phyloP scores from a whole-genome alignment of 2,113 vertebrate species.

The Odocoileus hemionus region DNA sequence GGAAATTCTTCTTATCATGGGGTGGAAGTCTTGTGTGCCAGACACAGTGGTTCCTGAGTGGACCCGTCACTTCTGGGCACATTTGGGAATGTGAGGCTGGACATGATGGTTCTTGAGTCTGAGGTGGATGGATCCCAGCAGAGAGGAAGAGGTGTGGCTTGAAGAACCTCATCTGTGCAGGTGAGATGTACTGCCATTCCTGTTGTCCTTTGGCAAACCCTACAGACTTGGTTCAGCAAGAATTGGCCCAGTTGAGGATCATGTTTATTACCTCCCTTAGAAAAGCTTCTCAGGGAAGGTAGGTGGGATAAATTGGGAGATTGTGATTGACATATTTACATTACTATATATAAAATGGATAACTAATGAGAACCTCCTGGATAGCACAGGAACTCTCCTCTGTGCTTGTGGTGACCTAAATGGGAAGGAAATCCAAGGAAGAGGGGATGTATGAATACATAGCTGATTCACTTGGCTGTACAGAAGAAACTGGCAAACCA shows the following conservation, averaged over 20 bases:
- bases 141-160: too few species aligned
- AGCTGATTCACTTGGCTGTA: background rate
- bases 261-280: background rate
- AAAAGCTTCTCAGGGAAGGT: background rate
- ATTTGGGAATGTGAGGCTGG: background rate
- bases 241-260: background rate
- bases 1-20: background rate
- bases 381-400: background rate
- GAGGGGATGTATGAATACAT: background rate
- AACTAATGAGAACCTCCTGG: background rate
- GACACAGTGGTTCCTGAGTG: too few species aligned
- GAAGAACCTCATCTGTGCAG: background rate
- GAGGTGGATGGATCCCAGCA: background rate
- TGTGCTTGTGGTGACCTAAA: background rate
- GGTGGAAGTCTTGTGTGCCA: background rate
- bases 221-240: rapidly evolving
- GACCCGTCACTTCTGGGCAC: rapidly evolving
- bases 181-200: rapidly evolving
- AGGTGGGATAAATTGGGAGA: background rate
- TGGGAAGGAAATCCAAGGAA: background rate
- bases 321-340: background rate
- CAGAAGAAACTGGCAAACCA: background rate
- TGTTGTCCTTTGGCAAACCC: rapidly evolving
- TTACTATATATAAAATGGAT: background rate
- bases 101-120: background rate